phyloP scores from a whole-genome alignment of 2,888 invertebrate species.

The Cyrtodaria siliqua region DNA sequence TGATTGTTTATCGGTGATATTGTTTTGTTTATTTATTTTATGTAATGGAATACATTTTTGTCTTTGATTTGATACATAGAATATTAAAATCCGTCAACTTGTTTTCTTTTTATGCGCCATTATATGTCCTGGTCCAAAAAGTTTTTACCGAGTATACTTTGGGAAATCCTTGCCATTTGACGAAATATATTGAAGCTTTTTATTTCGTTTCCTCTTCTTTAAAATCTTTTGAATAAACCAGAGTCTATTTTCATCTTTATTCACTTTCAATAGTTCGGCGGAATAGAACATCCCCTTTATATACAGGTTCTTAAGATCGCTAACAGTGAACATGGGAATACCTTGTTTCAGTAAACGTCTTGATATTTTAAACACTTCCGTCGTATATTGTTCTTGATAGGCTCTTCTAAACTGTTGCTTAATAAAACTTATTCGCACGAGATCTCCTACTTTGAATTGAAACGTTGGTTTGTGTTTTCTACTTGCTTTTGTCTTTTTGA shows the following conservation, averaged over 20 bases:
- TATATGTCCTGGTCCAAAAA: too few species aligned
- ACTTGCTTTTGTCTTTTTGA: too few species aligned
- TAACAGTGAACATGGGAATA: slow-evolving; percentile 33
- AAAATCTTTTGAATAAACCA: slow-evolving; percentile 56
- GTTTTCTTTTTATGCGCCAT: too few species aligned
- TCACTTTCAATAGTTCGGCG: slow-evolving; percentile 37
- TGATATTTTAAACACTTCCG: slow-evolving; percentile 39
- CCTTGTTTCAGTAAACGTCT: slow-evolving; percentile 26
- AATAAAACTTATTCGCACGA: slow-evolving; percentile 48
- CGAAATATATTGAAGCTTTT: slow-evolving; percentile 28
- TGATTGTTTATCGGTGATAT: too few species aligned
- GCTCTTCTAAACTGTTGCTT: slow-evolving; percentile 52
- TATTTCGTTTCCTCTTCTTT: slow-evolving; percentile 33
- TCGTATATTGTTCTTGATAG: slow-evolving; percentile 57
- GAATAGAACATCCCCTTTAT: slow-evolving; percentile 37
- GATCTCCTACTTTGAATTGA: slow-evolving; percentile 31
- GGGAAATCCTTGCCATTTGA: slow-evolving; percentile 37
- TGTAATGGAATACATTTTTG: too few species aligned
- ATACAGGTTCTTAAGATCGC: slow-evolving; percentile 12
- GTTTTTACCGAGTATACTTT: too few species aligned
- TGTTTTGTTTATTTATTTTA: too few species aligned
- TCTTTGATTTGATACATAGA: too few species aligned
- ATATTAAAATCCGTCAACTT: too few species aligned
- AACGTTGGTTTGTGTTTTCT: slow-evolving; percentile 24
- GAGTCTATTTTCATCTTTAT: slow-evolving; percentile 53